Evolutionary conservation across 2,888 invertebrate genomes (phyloP).

Genomic region (Osmoderma eremita): DNA sequence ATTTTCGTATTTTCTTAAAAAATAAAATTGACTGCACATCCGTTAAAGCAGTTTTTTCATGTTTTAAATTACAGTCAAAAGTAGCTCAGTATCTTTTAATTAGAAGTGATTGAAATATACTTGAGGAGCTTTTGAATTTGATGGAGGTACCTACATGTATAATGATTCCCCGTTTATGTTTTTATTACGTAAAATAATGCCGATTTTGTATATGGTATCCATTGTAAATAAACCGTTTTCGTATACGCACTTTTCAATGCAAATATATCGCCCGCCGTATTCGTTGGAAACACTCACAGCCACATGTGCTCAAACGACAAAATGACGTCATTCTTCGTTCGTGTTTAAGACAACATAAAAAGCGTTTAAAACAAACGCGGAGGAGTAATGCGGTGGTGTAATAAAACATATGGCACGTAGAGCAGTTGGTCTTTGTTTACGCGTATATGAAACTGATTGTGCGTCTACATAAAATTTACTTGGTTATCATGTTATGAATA

Average conservation of each 20-base stretch:
- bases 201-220: no score
- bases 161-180: no score
- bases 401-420: conserved; percentile 34
- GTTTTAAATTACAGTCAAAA: no score
- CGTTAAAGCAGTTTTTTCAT: no score
- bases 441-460: conserved; percentile 15
- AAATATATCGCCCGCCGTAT: conserved; percentile 9
- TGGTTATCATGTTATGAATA: conserved; percentile 29
- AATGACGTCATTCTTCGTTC: conserved; percentile 42
- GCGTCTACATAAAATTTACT: conserved; percentile 16
- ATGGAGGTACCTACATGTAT: no score
- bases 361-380: conserved; percentile 47
- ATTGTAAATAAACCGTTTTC: no score
- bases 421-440: conserved; percentile 36
- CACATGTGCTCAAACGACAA: conserved; percentile 35
- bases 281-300: conserved; percentile 10
- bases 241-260: background rate
- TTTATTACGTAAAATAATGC: no score
- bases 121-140: no score
- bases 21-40: no score
- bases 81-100: no score
- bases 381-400: conserved; percentile 33
- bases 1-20: no score
- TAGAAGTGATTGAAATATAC: no score
- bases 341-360: conserved; percentile 51